Evolutionary conservation across 1,140 invertebrate genomes (phyloP).

Genomic region (Palaemon carinicauda): DNA sequence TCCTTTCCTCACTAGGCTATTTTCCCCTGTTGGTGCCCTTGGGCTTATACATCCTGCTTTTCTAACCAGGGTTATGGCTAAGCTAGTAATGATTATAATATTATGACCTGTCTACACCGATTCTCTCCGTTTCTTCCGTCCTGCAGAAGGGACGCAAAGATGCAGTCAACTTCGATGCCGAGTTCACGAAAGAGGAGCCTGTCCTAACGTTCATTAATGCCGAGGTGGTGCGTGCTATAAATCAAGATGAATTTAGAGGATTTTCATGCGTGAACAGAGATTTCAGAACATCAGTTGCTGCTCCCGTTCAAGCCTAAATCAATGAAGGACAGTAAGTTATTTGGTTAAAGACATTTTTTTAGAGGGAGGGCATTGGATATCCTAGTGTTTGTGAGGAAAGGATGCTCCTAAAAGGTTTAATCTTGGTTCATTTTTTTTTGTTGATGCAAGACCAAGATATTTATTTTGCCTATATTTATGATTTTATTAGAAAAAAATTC

Average conservation of each 20-base stretch:
- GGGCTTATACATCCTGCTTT: too few relatives aligned
- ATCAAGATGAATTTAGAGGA: conserved; percentile 96
- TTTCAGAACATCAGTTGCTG: conserved; percentile 64
- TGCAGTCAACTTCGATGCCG: conserved; percentile 97
- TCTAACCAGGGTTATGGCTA: too few relatives aligned
- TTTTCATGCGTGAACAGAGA: conserved; percentile 97
- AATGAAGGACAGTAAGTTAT: conserved; percentile 39
- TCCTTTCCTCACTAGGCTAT: too few relatives aligned
- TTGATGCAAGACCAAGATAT: too few relatives aligned
- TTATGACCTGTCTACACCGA: too few relatives aligned
- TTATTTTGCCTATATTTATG: too few relatives aligned
- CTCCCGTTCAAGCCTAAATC: conserved; percentile 39
- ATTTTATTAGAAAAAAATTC: too few relatives aligned
- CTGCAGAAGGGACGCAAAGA: conserved; percentile 96
- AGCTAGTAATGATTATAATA: too few relatives aligned
- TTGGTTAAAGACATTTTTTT: background rate
- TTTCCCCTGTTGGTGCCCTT: too few relatives aligned
- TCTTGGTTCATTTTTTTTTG: too few relatives aligned
- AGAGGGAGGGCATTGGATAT: background rate
- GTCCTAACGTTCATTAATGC: conserved; percentile 91
- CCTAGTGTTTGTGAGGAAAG: background rate
- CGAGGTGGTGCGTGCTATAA: conserved; percentile 90
- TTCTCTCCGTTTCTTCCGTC: conserved; percentile 55
- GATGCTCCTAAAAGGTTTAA: background rate
- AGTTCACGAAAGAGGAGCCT: conserved; percentile 99